These are phyloP conservation scores for Coregonus clupeaformis DNA, from an alignment of 2,113 vertebrate genomes.

Conservation along the genomic window DNA sequence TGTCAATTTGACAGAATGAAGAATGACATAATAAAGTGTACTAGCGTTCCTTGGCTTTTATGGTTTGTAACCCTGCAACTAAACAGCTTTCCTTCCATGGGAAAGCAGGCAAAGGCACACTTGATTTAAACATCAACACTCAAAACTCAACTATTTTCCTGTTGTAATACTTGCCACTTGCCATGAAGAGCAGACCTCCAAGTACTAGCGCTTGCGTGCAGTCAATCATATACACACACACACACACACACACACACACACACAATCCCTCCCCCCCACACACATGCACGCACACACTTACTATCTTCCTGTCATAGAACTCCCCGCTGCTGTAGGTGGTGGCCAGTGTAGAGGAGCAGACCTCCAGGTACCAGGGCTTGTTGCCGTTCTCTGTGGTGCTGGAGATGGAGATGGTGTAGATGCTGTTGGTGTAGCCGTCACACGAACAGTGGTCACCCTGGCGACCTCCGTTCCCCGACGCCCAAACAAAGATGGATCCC, in stretches of 20 bases:
- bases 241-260: no score
- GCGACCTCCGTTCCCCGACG: slow-evolving; percentile 86
- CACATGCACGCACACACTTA: slow-evolving; percentile 45
- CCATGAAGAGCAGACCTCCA: neutral
- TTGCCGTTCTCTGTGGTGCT: slow-evolving; percentile 89
- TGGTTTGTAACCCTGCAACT: neutral
- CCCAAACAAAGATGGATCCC: slow-evolving; percentile 93
- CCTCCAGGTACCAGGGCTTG: slow-evolving; percentile 92
- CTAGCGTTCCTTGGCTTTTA: neutral
- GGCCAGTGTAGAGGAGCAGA: slow-evolving; percentile 85
- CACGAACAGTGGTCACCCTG: slow-evolving; percentile 90
- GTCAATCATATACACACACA: neutral
- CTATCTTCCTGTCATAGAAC: slow-evolving; percentile 87
- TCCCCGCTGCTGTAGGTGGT: slow-evolving; percentile 93
- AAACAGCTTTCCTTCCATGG: no score
- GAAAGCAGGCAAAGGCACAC: neutral
- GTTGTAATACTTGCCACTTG: no score
- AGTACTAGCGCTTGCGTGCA: neutral
- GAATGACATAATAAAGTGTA: neutral
- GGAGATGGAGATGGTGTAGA: slow-evolving; percentile 92
- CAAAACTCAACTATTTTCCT: neutral
- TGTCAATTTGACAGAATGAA: neutral
- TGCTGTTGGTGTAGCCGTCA: slow-evolving; percentile 92
- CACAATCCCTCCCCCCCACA: rapidly evolving
- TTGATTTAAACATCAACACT: neutral